phyloP scores from a whole-genome alignment of 1,140 invertebrate genomes.

The Bombus soroeensis region DNA sequence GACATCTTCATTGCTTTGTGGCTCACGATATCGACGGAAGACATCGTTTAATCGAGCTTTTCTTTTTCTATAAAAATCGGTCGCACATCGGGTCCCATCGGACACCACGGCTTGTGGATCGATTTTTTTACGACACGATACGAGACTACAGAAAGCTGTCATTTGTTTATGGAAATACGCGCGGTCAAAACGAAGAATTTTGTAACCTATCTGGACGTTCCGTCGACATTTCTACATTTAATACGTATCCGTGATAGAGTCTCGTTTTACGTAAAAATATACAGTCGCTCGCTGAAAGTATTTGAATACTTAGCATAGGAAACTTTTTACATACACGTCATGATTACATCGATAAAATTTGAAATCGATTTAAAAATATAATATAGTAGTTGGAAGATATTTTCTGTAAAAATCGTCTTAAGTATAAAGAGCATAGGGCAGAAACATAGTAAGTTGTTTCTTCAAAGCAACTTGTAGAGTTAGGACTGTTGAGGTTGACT shows the following conservation, averaged over 20 bases:
- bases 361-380: too few relatives aligned
- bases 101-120: slow-evolving; percentile 6
- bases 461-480: too few relatives aligned
- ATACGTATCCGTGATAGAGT: not conserved
- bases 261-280: not conserved
- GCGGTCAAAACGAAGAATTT: slow-evolving; percentile 6
- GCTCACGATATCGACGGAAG: not conserved
- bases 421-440: too few relatives aligned
- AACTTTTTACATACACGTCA: not conserved
- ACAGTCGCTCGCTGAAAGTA: not conserved
- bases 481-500: too few relatives aligned
- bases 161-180: slow-evolving; percentile 41
- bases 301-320: not conserved
- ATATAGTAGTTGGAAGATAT: too few relatives aligned
- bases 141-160: slow-evolving; percentile 8
- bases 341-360: too few relatives aligned
- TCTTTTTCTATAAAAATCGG: not conserved
- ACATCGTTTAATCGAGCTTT: slow-evolving; percentile 1
- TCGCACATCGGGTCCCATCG: not conserved
- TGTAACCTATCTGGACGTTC: slow-evolving; percentile 2
- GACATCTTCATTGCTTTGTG: slow-evolving; percentile 22
- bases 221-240: not conserved
- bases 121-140: slow-evolving; percentile 4
- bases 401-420: too few relatives aligned
- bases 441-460: too few relatives aligned